Evolutionary conservation across 2,888 invertebrate species (phyloP), one percentile per base, ranked within the genome.

Genomic region (Calameuta pallipes): DNA sequence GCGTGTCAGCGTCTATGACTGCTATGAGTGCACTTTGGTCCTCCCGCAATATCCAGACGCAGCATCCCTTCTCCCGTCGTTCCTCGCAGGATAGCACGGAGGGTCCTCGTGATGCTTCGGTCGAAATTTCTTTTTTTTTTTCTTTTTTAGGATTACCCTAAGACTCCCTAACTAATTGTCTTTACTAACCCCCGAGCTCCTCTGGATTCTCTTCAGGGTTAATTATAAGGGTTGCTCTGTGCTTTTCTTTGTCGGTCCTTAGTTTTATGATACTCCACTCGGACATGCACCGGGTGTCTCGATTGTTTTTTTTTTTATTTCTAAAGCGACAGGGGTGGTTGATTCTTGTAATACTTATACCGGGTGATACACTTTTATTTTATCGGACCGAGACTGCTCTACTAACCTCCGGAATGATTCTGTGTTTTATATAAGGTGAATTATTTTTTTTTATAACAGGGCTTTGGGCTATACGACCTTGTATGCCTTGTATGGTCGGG

Each of bases 1-100:
- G 69, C 70, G 36, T 56, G 74, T 68, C 78, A 81, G 74, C 78
- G 79, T 75, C 69, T 69, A 68, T 75, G 56, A 56, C 41, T 23
- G 23, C 41, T 56, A 9, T 0, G 23, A 56, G 15, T 56, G 41
- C 41, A 56, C 41, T 56, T 56, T 23, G 41, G 41, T 56, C 41
- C 41, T 2, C 2, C 6, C 23, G 41, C 41, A 56, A 56, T 56
- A 56, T 56, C 15, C 41, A 23, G 41, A 23, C 41, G 15, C 41
- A 56, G 12, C 37, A 37, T 12, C 37, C 37, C 13, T 0, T 3
- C 37, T 15, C 6, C 2, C 2, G 6, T 4, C 13, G 4, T 9
- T 23, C 1, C 1, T 56, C 23, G 1, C 4, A 6, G 41, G 41
- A 1, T 23, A 6, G 9, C 2, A 1, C 23, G 23, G 15, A 9